Evolutionary conservation across 2,888 invertebrate species (phyloP).

Genomic region (Eupithecia inturbata): DNA sequence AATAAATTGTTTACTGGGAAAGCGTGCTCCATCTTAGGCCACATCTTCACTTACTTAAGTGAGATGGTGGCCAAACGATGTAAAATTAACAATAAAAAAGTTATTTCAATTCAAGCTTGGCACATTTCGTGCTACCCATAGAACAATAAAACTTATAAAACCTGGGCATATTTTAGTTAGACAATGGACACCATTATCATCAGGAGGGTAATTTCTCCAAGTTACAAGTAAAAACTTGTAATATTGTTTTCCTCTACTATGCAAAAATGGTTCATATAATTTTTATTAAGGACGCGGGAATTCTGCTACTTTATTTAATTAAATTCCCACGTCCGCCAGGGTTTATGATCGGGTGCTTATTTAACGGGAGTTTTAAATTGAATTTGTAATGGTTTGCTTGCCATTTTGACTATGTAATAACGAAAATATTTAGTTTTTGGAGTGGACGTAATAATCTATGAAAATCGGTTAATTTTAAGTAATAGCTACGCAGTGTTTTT

Average conservation of each 20-base stretch:
- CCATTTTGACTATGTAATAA: neutral
- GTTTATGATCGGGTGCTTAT: slow-evolving; percentile 17
- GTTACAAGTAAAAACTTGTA: slow-evolving; percentile 1
- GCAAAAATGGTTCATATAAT: slow-evolving; percentile 16
- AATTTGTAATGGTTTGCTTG: slow-evolving; percentile 15
- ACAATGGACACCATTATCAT: neutral
- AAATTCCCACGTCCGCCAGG: slow-evolving; percentile 12
- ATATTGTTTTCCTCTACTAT: slow-evolving; percentile 10
- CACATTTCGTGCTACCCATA: no score
- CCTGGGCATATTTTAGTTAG: neutral
- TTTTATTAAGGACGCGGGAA: slow-evolving; percentile 14
- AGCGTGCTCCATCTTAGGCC: no score
- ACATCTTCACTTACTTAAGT: no score
- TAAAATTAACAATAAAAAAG: no score
- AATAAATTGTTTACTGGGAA: no score
- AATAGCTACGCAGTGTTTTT: neutral
- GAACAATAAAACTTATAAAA: no score
- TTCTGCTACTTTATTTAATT: slow-evolving; percentile 18
- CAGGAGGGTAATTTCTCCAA: neutral
- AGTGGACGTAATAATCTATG: neutral
- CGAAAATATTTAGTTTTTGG: neutral
- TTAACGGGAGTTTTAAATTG: slow-evolving; percentile 15
- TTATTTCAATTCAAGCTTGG: no score
- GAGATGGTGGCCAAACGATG: no score
- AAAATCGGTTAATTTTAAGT: neutral